phyloP scores from a whole-genome alignment of 35 echinoderm and acorn worm genomes.

The Amphiura filiformis region DNA sequence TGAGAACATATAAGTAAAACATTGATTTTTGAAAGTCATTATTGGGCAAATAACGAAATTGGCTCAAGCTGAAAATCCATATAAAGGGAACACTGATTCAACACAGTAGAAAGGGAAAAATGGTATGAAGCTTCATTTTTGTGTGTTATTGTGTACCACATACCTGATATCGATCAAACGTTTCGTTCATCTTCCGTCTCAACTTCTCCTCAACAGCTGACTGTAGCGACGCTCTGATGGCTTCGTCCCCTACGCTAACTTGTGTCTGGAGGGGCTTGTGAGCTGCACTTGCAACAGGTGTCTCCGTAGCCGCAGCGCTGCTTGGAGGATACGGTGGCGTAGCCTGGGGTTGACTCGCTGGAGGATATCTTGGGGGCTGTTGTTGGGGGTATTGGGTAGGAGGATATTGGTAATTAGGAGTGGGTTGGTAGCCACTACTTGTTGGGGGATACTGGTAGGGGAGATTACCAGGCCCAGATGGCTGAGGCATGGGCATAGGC shows the following conservation, averaged over 20 bases:
- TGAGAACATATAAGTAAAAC: no score
- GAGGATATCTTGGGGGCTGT: neutral
- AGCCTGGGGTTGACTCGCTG: neutral
- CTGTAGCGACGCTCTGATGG: slow-evolving; percentile 71
- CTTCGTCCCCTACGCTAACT: slow-evolving; percentile 72
- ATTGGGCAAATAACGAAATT: no score
- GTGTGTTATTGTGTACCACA: no score
- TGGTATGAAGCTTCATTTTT: no score
- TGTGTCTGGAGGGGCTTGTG: neutral
- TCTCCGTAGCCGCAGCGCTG: neutral
- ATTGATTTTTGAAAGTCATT: no score
- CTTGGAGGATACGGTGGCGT: neutral
- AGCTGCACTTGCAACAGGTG: slow-evolving; percentile 9
- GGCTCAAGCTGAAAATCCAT: no score
- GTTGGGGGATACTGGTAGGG: slow-evolving; percentile 40
- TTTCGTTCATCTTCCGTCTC: slow-evolving; percentile 70
- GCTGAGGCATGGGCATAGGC: slow-evolving; percentile 81
- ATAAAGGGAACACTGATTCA: no score
- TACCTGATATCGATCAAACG: slow-evolving; percentile 70
- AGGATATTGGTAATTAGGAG: slow-evolving; percentile 28
- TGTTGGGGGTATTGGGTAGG: slow-evolving; percentile 8
- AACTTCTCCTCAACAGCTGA: slow-evolving; percentile 96
- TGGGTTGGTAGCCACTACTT: slow-evolving; percentile 1
- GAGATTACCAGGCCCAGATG: neutral
- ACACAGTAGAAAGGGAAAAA: no score